Evolutionary conservation across 2,888 invertebrate species (phyloP).

Genomic region (Amblyjoppa proteus): DNA sequence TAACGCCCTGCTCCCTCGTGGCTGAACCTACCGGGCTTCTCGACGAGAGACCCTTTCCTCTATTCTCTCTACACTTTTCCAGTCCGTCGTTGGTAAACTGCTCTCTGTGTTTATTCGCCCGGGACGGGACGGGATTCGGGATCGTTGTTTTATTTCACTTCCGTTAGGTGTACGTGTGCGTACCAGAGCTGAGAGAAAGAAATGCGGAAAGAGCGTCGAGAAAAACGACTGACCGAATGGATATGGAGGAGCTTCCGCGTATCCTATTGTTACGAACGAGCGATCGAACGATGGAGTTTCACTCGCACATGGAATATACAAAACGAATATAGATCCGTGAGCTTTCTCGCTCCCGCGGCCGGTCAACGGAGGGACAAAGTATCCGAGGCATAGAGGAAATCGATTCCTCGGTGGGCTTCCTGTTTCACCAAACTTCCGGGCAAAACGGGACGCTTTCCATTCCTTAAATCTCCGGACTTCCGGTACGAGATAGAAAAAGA

Average conservation of each 20-base stretch:
- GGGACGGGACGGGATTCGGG: conserved; percentile 37
- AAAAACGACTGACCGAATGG: conserved; percentile 20
- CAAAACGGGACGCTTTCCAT: conserved; percentile 42
- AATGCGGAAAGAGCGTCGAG: conserved; percentile 35
- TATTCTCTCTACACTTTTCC: conserved; percentile 28
- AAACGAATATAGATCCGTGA: neutral
- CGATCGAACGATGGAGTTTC: conserved; percentile 22
- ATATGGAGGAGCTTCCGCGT: conserved; percentile 20
- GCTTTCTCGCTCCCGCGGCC: neutral
- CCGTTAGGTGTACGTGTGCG: conserved; percentile 2
- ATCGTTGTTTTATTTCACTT: conserved; percentile 40
- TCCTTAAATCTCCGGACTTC: conserved; percentile 44
- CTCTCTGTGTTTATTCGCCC: conserved; percentile 56
- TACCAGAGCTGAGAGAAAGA: conserved; percentile 31
- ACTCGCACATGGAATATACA: neutral
- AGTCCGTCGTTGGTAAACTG: conserved; percentile 37
- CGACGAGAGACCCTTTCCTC: conserved; percentile 5
- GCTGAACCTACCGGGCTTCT: conserved; percentile 2
- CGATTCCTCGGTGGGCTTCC: conserved; percentile 27
- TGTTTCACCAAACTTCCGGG: conserved; percentile 44
- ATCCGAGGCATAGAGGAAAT: conserved; percentile 25
- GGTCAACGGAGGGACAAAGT: conserved; percentile 17
- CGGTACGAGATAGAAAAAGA: conserved; percentile 9
- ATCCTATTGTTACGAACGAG: conserved; percentile 41
- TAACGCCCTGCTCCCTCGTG: conserved; percentile 25